Conservation (phyloP, 2,888 invertebrate species). For the Drosophila anomalipes region DNA sequence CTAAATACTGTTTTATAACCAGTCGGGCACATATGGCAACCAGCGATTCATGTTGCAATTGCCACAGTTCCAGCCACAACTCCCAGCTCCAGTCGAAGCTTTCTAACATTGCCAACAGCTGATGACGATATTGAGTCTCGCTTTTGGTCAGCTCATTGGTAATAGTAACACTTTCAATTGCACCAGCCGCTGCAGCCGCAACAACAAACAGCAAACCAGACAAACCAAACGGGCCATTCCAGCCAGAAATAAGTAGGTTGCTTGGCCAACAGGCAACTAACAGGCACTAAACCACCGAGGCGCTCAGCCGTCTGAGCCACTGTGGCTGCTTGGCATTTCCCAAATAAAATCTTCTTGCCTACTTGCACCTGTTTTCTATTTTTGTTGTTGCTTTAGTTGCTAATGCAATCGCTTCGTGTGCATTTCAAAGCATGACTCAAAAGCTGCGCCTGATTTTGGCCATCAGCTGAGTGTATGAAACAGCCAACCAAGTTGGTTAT, state of each 20-base stretch:
- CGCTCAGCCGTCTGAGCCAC: conserved; percentile 22
- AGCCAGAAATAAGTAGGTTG: conserved; percentile 72
- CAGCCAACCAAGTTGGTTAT: background rate
- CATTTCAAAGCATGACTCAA: conserved; percentile 54
- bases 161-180: conserved; percentile 78
- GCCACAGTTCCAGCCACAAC: conserved; percentile 37
- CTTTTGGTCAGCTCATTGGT: conserved; percentile 58
- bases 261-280: conserved; percentile 70
- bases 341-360: conserved; percentile 57
- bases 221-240: conserved; percentile 59
- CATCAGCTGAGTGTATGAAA: conserved; percentile 6
- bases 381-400: conserved; percentile 30
- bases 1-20: conserved; percentile 75
- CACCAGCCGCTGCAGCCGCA: conserved; percentile 41
- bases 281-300: conserved; percentile 41
- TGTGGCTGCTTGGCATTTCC: conserved; percentile 71
- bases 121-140: conserved; percentile 65
- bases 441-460: conserved; percentile 49
- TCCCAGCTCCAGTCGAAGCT: conserved; percentile 45
- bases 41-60: conserved; percentile 62
- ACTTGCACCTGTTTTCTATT: conserved; percentile 53
- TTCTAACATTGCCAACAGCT: conserved; percentile 65
- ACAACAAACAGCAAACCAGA: conserved; percentile 31
- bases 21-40: conserved; percentile 74
- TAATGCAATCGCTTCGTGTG: conserved; percentile 43